Evolutionary conservation across 2,113 vertebrate genomes (phyloP).

Genomic region (Chinchilla lanigera): DNA sequence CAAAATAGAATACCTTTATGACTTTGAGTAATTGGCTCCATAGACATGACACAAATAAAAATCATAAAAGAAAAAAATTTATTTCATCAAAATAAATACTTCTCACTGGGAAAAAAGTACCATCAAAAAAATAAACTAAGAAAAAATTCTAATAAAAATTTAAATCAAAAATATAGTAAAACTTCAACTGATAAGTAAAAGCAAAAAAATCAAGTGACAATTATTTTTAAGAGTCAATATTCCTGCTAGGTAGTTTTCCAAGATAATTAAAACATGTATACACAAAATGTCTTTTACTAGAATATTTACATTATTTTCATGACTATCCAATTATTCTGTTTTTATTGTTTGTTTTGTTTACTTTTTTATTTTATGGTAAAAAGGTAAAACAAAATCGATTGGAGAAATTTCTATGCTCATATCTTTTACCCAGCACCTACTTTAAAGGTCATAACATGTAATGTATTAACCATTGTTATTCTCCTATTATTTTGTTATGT

Average conservation of each 20-base stretch:
- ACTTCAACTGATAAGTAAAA: not conserved
- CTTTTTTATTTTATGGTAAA: too few relatives aligned
- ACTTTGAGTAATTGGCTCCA: not conserved
- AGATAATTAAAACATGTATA: not conserved
- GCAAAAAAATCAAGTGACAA: not conserved
- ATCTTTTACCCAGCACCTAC: too few relatives aligned
- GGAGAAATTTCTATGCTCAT: too few relatives aligned
- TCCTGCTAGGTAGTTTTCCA: not conserved
- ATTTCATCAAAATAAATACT: not conserved
- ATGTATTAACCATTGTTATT: too few relatives aligned
- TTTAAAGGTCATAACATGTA: too few relatives aligned
- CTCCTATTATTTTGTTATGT: too few relatives aligned
- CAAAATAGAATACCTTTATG: not conserved
- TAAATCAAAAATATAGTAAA: not conserved
- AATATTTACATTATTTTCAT: not conserved
- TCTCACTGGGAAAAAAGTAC: not conserved
- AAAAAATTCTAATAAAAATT: not conserved
- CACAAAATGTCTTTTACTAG: not conserved
- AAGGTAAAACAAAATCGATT: too few relatives aligned
- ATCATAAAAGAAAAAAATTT: not conserved
- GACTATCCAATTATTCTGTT: not conserved
- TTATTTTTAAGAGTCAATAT: not conserved
- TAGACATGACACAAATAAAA: not conserved
- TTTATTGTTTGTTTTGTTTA: not conserved
- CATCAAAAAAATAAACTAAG: not conserved